phyloP scores from a whole-genome alignment of 2,888 invertebrate genomes.

The Drosophila mettleri region DNA sequence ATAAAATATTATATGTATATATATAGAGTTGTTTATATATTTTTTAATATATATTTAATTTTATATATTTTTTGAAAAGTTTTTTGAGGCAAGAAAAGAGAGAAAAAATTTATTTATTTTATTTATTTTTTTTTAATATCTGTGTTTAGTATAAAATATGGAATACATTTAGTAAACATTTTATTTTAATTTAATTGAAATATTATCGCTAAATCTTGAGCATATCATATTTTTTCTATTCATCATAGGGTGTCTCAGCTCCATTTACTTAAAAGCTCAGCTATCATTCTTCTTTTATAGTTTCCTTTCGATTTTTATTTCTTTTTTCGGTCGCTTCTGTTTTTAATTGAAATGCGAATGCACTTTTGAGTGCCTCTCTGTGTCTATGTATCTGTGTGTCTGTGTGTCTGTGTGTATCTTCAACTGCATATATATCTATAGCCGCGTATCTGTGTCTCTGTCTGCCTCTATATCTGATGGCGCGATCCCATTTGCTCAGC shows the following conservation, averaged over 20 bases:
- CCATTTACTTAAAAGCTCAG: constrained; percentile 3
- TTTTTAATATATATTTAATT: no score
- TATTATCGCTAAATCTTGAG: neutral
- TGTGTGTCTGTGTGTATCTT: constrained; percentile 11
- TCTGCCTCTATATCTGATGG: constrained; percentile 18
- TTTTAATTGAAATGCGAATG: constrained; percentile 81
- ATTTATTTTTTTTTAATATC: no score
- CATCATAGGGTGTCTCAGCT: constrained; percentile 12
- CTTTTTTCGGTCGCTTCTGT: constrained; percentile 54
- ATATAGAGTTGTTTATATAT: no score
- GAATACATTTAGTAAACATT: no score
- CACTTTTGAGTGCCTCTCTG: constrained; percentile 67
- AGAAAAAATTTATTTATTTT: no score
- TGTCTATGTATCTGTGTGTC: constrained; percentile 4
- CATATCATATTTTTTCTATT: neutral
- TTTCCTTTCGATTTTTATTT: constrained; percentile 41
- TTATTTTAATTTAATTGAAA: neutral
- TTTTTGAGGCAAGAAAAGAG: no score
- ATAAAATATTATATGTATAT: no score
- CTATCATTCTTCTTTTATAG: constrained; percentile 18
- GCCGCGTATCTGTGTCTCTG: constrained; percentile 1
- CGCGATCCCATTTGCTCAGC: constrained; percentile 48
- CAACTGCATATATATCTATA: constrained; percentile 13
- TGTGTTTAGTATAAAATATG: no score
- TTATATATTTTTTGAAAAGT: no score